Evolutionary conservation across 2,888 invertebrate species (phyloP).

Genomic region (Eupsilia transversa): DNA sequence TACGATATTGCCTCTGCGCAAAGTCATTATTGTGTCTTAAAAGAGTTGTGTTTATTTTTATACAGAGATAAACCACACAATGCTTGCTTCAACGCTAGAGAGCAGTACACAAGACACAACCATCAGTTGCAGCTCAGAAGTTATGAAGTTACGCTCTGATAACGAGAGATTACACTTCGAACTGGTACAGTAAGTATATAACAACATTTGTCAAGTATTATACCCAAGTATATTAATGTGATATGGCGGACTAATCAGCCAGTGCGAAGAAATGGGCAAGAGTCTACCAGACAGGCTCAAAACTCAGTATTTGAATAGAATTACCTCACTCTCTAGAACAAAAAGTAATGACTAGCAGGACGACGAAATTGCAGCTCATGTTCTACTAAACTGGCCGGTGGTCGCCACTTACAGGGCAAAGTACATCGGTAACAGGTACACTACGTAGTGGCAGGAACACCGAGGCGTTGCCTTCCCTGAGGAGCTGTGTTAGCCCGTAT

Average conservation of each 20-base stretch:
- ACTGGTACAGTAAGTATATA: conserved; percentile 80
- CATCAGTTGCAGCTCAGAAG: conserved; percentile 68
- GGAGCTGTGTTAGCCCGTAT: no score
- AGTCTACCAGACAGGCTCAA: not conserved
- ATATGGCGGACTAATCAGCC: not conserved
- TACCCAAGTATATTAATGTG: not conserved
- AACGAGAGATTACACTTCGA: conserved; percentile 86
- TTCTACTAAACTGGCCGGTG: no score
- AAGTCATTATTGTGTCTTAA: conserved; percentile 89
- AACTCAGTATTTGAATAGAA: not conserved
- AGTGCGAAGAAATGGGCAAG: not conserved
- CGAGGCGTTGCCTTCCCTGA: no score
- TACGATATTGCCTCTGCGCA: conserved; percentile 98
- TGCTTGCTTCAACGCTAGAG: conserved; percentile 77
- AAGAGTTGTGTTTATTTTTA: not conserved
- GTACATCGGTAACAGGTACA: no score
- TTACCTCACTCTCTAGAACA: not conserved
- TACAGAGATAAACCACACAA: conserved; percentile 84
- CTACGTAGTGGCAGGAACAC: no score
- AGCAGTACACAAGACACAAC: conserved; percentile 76
- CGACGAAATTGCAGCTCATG: no score
- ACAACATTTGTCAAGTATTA: not conserved
- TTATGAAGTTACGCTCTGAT: conserved; percentile 79
- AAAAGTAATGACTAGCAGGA: not conserved
- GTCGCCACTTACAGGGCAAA: no score